Evolutionary conservation across 1,140 invertebrate genomes (phyloP), one percentile per base, ranked within the genome.

Genomic region (Macrobrachium rosenbergii): DNA sequence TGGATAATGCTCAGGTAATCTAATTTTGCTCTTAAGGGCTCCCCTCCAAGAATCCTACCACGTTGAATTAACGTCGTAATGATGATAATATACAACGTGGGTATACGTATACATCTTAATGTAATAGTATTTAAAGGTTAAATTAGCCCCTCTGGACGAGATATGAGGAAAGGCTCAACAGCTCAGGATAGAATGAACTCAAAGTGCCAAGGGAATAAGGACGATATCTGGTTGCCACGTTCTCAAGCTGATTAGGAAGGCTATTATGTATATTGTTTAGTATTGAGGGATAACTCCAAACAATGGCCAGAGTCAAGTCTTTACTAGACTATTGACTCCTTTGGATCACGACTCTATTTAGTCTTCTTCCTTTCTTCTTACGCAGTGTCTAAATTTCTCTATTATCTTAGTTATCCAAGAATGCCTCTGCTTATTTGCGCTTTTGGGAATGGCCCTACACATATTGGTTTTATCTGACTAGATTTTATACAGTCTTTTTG

Each of bases 191-290:
- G 45, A 75, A 17, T 52, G 58, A 23, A 14, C 19, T 52, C 11
- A 19, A 23, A 52, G 67, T 17, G 45, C 37, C 17, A 2, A 28
- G 37, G 17, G n/a, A 17, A 17, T 45, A 43, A 43, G 79, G 79
- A 21, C 60, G 59, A 67, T 23, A 67, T 43, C 64, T 81, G n/a
- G 19, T 28, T 10, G 63, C n/a, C 21, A 12, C 10, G n/a, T 37
- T 19, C 23, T 28, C 12, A 28, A n/a, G 37, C 17, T 67, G 63
- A 82, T 5, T 37, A 72, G 69, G 72, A 43, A 58, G 62, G 80
- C 80, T 45, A 82, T 82, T 82, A 82, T 23, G n/a, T 67, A 82
- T 21, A 67, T 43, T 82, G 28, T 82, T 82, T 72, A 67, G 80
- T 69, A 69, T 72, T 82, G 80, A 69, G 72, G 64, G 64, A 72